Conservation (phyloP, 1,140 invertebrate genomes). For the Potamilus streckersoni region DNA sequence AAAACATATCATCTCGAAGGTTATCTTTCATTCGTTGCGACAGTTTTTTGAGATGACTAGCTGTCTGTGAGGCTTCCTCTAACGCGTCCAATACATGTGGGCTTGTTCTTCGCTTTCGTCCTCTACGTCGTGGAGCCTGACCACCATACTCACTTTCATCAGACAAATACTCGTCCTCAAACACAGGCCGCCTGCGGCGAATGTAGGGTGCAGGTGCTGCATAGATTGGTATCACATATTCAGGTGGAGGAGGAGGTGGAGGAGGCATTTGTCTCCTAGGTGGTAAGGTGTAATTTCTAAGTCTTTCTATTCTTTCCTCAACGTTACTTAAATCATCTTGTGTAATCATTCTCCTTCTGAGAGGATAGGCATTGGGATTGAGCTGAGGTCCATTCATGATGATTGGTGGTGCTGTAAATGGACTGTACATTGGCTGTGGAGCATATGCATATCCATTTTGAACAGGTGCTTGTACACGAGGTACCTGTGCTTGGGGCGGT, state of each 20-base stretch:
- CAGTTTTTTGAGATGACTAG: constrained; percentile 53
- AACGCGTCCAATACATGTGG: constrained; percentile 48
- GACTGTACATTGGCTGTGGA: constrained; percentile 13
- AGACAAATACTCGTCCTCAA: constrained; percentile 49
- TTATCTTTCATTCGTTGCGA: constrained; percentile 59
- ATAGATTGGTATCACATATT: constrained; percentile 42
- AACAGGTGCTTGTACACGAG: constrained; percentile 19
- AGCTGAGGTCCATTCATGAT: constrained; percentile 18
- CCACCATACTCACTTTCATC: constrained; percentile 47
- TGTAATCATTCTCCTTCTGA: constrained; percentile 35
- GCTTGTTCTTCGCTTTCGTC: constrained; percentile 16
- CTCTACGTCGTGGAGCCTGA: constrained; percentile 29
- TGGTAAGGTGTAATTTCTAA: constrained; percentile 52
- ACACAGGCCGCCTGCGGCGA: constrained; percentile 36
- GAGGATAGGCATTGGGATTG: constrained; percentile 1
- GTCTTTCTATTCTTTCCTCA: constrained; percentile 49
- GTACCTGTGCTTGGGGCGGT: too few species aligned
- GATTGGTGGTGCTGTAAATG: constrained; percentile 29
- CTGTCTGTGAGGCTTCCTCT: constrained; percentile 44
- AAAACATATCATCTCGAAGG: constrained; percentile 50
- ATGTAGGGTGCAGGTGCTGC: constrained; percentile 19
- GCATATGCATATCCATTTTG: constrained; percentile 37
- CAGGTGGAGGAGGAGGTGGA: constrained; percentile 33
- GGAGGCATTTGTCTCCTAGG: constrained; percentile 34
- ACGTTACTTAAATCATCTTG: constrained; percentile 57